These are phyloP conservation scores for Oreochromis aureus DNA, from an alignment of 2,113 vertebrate genomes.

Conservation along the genomic window DNA sequence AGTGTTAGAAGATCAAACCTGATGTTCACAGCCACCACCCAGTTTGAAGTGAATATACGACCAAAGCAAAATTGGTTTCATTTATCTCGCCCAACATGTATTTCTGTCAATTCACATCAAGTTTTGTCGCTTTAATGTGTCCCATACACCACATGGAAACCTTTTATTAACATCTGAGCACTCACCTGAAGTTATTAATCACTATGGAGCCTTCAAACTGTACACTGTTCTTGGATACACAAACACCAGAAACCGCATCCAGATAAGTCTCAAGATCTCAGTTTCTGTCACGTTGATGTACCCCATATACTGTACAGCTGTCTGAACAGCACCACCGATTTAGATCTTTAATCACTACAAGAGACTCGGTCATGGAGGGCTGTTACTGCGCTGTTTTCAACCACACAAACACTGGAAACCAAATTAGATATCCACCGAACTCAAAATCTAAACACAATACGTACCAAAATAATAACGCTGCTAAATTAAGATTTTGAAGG, in stretches of 20 bases:
- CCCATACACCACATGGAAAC: not conserved
- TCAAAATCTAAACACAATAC: not conserved
- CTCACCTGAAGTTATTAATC: not conserved
- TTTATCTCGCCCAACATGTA: not conserved
- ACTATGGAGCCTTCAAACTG: not conserved
- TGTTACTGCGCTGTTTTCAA: not conserved
- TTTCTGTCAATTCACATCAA: not conserved
- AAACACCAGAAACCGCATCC: not conserved
- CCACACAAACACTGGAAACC: not conserved
- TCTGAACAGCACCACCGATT: not conserved
- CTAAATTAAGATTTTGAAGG: not conserved
- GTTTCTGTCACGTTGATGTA: not conserved
- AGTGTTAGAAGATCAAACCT: not conserved
- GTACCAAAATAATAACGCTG: not conserved
- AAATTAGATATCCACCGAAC: not conserved
- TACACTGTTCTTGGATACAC: not conserved
- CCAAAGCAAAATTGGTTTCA: not conserved
- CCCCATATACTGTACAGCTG: rapidly evolving
- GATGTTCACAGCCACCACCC: not conserved
- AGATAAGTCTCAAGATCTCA: not conserved
- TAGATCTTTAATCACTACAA: not conserved
- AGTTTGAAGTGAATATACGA: not conserved
- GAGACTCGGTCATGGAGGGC: rapidly evolving
- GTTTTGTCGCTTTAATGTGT: not conserved
- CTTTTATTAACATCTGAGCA: not conserved